A percentile compares a stretch with the other conserved stretches of the same genome.
Conservation (phyloP, 2,888 invertebrate species). For the Drosophila mercatorum region DNA sequence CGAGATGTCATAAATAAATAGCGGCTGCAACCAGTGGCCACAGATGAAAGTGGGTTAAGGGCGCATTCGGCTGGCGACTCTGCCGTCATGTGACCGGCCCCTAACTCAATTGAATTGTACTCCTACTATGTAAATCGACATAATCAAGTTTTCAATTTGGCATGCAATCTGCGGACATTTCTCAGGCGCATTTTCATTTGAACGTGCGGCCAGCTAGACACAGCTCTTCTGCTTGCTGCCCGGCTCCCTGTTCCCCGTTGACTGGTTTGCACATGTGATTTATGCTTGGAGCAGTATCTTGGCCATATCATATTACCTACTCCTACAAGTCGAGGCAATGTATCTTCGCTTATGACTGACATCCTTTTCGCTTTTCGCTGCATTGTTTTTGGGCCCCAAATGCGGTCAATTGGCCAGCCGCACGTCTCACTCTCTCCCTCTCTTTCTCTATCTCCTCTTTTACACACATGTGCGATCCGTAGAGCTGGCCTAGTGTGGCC, state of each 20-base stretch:
- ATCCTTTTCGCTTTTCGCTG: conserved; percentile 74
- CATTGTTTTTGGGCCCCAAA: conserved; percentile 66
- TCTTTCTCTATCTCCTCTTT: background rate
- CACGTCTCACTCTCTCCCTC: background rate
- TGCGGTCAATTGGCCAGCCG: conserved; percentile 74
- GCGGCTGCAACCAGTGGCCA: conserved; percentile 28
- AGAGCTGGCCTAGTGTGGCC: conserved; percentile 19
- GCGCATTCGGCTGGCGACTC: conserved; percentile 47
- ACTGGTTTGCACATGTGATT: conserved; percentile 63
- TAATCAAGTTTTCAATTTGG: conserved; percentile 72
- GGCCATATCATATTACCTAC: conserved; percentile 73
- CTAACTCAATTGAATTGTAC: conserved; percentile 67
- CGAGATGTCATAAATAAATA: conserved; percentile 68
- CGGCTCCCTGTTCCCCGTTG: background rate
- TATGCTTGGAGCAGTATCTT: conserved; percentile 71
- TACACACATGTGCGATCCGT: conserved; percentile 52
- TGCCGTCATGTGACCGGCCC: conserved; percentile 20
- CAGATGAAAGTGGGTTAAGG: conserved; percentile 64
- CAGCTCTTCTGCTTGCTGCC: conserved; percentile 46
- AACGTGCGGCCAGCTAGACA: conserved; percentile 46
- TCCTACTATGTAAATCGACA: conserved; percentile 69
- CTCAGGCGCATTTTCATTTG: conserved; percentile 63
- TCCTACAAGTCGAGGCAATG: conserved; percentile 67
- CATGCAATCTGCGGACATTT: conserved; percentile 66
- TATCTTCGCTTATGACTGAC: conserved; percentile 76